A percentile compares a stretch with the other conserved stretches of the same genome.
Conservation (phyloP, 2,888 invertebrate species). For the Lacanobia wlatinum region DNA sequence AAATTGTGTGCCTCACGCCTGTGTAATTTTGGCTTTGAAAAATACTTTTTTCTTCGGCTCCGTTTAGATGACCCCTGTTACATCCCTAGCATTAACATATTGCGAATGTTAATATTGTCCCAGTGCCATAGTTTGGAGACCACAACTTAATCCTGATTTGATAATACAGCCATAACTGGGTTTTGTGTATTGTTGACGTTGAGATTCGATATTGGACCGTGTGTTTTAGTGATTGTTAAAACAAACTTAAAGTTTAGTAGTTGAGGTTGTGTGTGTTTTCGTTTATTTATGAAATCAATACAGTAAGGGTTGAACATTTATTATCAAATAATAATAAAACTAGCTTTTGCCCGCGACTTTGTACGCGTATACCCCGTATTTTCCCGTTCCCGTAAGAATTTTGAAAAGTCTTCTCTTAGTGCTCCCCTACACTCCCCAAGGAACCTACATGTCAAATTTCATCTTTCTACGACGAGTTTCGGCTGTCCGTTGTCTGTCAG, state of each 20-base stretch:
- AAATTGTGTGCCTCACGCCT: no score
- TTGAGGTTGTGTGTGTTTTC: neutral
- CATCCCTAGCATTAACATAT: constrained; percentile 22
- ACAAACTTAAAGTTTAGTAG: neutral
- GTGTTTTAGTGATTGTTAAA: constrained; percentile 30
- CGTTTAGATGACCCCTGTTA: neutral
- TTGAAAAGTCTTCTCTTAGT: no score
- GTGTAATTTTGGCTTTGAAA: no score
- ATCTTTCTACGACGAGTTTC: no score
- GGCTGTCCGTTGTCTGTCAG: no score
- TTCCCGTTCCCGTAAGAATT: no score
- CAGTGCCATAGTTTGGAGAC: constrained; percentile 8
- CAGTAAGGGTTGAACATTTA: no score
- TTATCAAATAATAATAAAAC: no score
- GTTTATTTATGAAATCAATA: neutral
- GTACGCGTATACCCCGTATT: no score
- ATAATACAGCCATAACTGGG: constrained; percentile 20
- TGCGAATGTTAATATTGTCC: constrained; percentile 46
- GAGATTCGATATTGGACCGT: constrained; percentile 3
- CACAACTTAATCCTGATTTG: constrained; percentile 34
- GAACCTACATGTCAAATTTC: no score
- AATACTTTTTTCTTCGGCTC: neutral
- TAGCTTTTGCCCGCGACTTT: no score
- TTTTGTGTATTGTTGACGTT: constrained; percentile 15
- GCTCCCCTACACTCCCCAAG: no score